These are phyloP conservation scores for Syritta pipiens DNA, from an alignment of 2,888 invertebrate genomes.

Conservation along the genomic window DNA sequence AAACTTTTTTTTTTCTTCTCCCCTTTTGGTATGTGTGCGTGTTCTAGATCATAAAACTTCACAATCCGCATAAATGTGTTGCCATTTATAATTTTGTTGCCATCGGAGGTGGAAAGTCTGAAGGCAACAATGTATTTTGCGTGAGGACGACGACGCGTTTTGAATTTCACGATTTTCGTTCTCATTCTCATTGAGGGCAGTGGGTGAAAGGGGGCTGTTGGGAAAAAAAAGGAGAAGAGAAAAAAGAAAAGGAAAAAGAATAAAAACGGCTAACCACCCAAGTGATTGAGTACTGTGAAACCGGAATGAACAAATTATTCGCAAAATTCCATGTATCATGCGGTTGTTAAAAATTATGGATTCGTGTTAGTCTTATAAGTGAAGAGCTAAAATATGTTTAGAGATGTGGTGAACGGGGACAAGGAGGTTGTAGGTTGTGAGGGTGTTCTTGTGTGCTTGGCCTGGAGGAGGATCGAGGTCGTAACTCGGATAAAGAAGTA, in stretches of 20 bases:
- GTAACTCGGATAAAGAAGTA: not conserved
- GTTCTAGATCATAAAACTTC: constrained; percentile 23
- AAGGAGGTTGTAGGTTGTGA: too few species aligned
- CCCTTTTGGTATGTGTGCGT: constrained; percentile 20
- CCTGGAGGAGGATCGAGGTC: constrained; percentile 2
- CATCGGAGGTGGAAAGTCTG: not conserved
- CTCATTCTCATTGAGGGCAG: too few species aligned
- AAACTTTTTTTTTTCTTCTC: not conserved
- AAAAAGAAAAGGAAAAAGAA: not conserved
- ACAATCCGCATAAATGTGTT: constrained; percentile 21
- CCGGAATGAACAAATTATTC: constrained; percentile 34
- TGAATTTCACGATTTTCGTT: constrained; percentile 14
- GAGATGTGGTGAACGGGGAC: too few species aligned
- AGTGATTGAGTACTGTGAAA: constrained; percentile 10
- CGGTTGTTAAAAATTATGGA: constrained; percentile 50
- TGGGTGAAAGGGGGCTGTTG: too few species aligned
- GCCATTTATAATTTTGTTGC: constrained; percentile 3
- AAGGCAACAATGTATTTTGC: constrained; percentile 27
- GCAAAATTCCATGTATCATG: constrained; percentile 43
- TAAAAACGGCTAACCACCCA: not conserved
- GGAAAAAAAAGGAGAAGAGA: not conserved
- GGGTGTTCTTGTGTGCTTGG: not conserved
- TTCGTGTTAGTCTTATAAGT: constrained; percentile 29
- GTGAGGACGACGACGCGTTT: constrained; percentile 29
- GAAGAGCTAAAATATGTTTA: constrained; percentile 5